A percentile compares a stretch with the other conserved stretches of the same genome.
phyloP scores from a whole-genome alignment of 2,113 vertebrate genomes.

The Lamprotornis superbus region DNA sequence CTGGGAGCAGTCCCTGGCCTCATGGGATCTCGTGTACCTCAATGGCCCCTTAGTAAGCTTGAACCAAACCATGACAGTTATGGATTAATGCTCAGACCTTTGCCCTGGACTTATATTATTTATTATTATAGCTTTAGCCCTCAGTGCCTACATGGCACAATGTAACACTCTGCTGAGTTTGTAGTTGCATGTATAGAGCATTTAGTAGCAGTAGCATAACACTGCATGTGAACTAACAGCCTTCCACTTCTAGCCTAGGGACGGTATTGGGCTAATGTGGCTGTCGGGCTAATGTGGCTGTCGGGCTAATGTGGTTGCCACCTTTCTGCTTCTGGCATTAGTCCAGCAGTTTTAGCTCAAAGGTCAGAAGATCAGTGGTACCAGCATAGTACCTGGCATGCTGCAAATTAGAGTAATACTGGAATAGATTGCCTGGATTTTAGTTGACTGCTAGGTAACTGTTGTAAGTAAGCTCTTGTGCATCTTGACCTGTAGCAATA shows the following conservation, averaged over 20 bases:
- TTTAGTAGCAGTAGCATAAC: not conserved
- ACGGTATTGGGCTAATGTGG: not conserved
- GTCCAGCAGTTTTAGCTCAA: not conserved
- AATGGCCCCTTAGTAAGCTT: not conserved
- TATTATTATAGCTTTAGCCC: not conserved
- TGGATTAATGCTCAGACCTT: not conserved
- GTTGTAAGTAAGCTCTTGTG: not conserved
- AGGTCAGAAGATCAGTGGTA: not conserved
- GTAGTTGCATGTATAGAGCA: not conserved
- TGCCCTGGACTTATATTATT: not conserved
- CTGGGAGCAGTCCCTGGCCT: not conserved
- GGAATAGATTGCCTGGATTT: not conserved
- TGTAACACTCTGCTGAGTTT: not conserved
- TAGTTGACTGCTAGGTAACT: not conserved
- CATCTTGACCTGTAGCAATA: not conserved
- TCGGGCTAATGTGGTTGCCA: accelerated
- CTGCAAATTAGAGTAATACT: not conserved
- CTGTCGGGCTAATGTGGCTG: not conserved
- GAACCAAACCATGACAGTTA: not conserved
- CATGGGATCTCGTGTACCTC: not conserved
- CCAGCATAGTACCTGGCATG: not conserved
- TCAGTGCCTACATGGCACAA: not conserved
- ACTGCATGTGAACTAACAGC: accelerated
- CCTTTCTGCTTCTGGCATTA: not conserved
- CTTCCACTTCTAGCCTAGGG: too few relatives aligned